phyloP scores from a whole-genome alignment of 2,797 vertebrate genomes.

The Zenarchopterus dispar region DNA sequence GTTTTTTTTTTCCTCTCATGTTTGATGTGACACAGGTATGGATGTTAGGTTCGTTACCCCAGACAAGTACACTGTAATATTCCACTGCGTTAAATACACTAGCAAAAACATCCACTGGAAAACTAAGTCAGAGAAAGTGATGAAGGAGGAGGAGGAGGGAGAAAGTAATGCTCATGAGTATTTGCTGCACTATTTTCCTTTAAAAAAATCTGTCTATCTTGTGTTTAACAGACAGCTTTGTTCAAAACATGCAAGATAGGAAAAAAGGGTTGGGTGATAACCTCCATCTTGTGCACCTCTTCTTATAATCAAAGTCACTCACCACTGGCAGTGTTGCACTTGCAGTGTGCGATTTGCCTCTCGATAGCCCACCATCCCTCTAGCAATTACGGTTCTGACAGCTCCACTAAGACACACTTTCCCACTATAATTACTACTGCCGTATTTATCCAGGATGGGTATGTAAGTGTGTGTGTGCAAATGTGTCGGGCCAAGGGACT shows the following conservation, averaged over 20 bases:
- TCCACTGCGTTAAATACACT: conserved; percentile 49
- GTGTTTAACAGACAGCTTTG: conserved; percentile 71
- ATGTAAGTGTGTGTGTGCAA: conserved; percentile 42
- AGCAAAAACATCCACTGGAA: conserved; percentile 31
- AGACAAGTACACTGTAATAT: conserved; percentile 55
- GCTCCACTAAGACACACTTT: conserved; percentile 79
- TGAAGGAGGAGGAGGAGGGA: not conserved
- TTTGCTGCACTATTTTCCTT: conserved; percentile 54
- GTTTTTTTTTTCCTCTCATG: conserved; percentile 40
- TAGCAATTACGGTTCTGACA: conserved; percentile 85
- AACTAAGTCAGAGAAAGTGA: conserved; percentile 19
- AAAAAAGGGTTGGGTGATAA: conserved; percentile 65
- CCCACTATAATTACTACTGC: conserved; percentile 82
- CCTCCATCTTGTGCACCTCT: conserved; percentile 70
- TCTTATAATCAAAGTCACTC: conserved; percentile 81
- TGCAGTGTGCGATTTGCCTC: conserved; percentile 72
- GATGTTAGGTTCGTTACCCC: conserved; percentile 55
- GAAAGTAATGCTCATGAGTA: conserved; percentile 35
- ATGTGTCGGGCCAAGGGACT: conserved; percentile 47
- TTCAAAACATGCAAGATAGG: conserved; percentile 60
- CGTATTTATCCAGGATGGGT: conserved; percentile 79
- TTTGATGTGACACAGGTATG: conserved; percentile 72
- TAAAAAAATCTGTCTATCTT: conserved; percentile 62
- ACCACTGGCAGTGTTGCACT: conserved; percentile 65
- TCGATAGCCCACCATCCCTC: conserved; percentile 82